Evolutionary conservation across 2,113 vertebrate species (phyloP).

Genomic region (Heloderma charlesbogerti): DNA sequence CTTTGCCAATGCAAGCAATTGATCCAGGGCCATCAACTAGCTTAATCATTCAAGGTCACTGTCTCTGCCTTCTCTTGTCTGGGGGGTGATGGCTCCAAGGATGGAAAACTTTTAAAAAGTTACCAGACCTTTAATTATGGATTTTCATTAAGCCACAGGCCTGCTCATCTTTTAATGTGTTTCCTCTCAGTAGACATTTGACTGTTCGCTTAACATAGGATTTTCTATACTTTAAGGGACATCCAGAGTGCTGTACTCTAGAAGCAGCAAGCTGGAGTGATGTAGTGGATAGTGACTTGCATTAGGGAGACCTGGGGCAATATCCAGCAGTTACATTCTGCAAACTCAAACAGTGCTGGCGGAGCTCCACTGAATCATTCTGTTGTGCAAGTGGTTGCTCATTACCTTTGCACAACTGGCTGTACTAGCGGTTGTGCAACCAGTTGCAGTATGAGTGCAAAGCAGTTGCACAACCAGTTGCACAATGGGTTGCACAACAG

Average conservation of each 20-base stretch:
- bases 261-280: neutral
- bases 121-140: conserved; percentile 71
- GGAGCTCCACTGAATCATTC: too few relatives aligned
- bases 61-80: conserved; percentile 63
- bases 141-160: conserved; percentile 62
- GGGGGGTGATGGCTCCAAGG: conserved; percentile 60
- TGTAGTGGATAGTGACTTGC: neutral
- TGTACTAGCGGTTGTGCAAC: too few relatives aligned
- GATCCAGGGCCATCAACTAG: conserved; percentile 62
- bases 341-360: too few relatives aligned
- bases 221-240: neutral
- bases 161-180: conserved; percentile 45
- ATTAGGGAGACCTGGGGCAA: neutral
- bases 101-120: conserved; percentile 63
- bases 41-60: conserved; percentile 73
- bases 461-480: too few relatives aligned
- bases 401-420: too few relatives aligned
- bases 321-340: too few relatives aligned
- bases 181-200: neutral
- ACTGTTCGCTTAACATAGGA: neutral
- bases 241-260: neutral
- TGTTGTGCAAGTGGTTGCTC: too few relatives aligned
- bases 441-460: too few relatives aligned
- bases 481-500: too few relatives aligned
- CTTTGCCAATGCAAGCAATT: conserved; percentile 67